Evolutionary conservation across 1,140 invertebrate genomes (phyloP).

Genomic region (Venturia canescens): DNA sequence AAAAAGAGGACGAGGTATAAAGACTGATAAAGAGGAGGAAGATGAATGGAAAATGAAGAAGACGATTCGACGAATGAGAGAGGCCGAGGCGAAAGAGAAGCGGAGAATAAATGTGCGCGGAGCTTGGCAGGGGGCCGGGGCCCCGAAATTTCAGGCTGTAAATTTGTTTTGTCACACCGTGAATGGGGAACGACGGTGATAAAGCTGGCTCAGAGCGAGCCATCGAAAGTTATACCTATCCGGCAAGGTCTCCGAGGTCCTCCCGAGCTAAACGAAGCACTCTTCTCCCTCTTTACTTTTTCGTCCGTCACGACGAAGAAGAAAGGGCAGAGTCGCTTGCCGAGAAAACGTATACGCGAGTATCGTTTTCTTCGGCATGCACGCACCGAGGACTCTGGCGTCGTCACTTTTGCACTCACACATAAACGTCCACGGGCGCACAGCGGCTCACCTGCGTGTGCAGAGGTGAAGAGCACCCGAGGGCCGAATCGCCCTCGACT

Average conservation of each 20-base stretch:
- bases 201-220: constrained; percentile 55
- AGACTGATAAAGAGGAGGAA: constrained; percentile 24
- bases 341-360: background rate
- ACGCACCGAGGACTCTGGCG: too few relatives aligned
- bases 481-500: background rate
- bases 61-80: constrained; percentile 25
- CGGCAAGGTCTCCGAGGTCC: constrained; percentile 39
- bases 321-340: background rate
- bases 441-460: background rate
- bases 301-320: constrained; percentile 31
- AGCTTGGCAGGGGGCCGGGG: constrained; percentile 59
- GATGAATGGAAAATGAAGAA: constrained; percentile 32
- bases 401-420: background rate
- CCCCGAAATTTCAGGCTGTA: constrained; percentile 62
- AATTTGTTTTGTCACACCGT: constrained; percentile 69
- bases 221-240: constrained; percentile 52
- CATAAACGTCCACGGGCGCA: background rate
- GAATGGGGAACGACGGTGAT: constrained; percentile 54
- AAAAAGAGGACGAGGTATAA: background rate
- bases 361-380: background rate
- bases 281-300: constrained; percentile 3
- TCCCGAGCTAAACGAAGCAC: background rate
- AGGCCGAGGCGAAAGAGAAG: background rate
- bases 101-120: constrained; percentile 27
- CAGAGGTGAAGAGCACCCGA: background rate